Percentiles rank a stretch among this genome's conserved stretches.
These are phyloP conservation scores for Drosophila suboccidentalis DNA, from an alignment of 2,888 invertebrate species.

Conservation along the genomic window DNA sequence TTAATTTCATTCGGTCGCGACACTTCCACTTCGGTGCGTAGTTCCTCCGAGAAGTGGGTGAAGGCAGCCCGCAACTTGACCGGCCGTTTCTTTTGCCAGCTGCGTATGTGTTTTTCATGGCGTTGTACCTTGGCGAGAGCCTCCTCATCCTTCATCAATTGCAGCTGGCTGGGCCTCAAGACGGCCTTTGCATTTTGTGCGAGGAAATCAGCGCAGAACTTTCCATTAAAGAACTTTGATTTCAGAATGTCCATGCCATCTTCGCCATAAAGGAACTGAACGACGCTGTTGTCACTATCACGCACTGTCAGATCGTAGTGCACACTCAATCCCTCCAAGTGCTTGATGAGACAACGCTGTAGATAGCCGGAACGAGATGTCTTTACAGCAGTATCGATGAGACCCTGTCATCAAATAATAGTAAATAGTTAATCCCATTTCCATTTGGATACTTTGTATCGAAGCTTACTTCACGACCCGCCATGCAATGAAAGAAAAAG, in stretches of 20 bases:
- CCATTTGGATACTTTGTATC: background rate
- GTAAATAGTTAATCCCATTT: background rate
- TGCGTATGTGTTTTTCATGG: constrained; percentile 87
- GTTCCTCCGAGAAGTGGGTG: constrained; percentile 87
- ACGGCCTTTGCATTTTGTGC: constrained; percentile 92
- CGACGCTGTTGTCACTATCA: constrained; percentile 96
- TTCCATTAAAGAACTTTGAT: constrained; percentile 91
- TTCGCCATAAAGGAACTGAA: constrained; percentile 97
- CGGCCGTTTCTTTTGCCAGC: constrained; percentile 88
- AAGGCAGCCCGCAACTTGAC: constrained; percentile 87
- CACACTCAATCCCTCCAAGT: constrained; percentile 97
- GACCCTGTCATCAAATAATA: constrained; percentile 88
- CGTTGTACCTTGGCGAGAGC: constrained; percentile 87
- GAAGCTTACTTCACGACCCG: constrained; percentile 94
- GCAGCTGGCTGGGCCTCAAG: constrained; percentile 87
- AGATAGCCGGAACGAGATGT: constrained; percentile 99
- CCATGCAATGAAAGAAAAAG: constrained; percentile 99
- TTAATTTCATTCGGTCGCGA: constrained; percentile 86
- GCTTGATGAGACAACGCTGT: constrained; percentile 98
- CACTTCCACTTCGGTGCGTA: constrained; percentile 86
- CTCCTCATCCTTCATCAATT: constrained; percentile 87
- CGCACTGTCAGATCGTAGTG: constrained; percentile 98
- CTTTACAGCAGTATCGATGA: constrained; percentile 99
- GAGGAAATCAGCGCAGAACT: constrained; percentile 91
- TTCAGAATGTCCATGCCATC: constrained; percentile 96